Conservation (phyloP, 2,888 invertebrate species). For the Isoperla grammatica region DNA sequence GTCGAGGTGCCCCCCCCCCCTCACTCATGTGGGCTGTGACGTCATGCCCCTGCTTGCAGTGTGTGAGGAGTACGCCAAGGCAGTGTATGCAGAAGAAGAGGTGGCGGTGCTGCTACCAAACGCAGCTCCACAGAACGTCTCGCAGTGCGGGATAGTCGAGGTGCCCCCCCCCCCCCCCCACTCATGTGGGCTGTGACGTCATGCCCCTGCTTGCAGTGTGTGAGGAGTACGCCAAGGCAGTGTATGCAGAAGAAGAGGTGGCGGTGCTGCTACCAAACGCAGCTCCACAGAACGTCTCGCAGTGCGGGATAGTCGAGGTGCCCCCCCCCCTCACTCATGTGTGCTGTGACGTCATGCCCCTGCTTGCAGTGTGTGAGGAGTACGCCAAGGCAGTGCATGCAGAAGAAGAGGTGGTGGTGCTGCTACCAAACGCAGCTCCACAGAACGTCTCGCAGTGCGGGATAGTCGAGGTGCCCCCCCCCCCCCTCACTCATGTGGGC, state of each 20-base stretch:
- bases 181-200: too few species aligned
- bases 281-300: slow-evolving; percentile 36
- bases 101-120: slow-evolving; percentile 39
- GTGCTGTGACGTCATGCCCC: too few species aligned
- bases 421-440: slow-evolving; percentile 35
- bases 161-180: too few species aligned
- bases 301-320: slow-evolving; percentile 44
- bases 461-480: slow-evolving; percentile 41
- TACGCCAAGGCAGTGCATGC: slow-evolving; percentile 43
- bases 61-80: slow-evolving; percentile 45
- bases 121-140: slow-evolving; percentile 34
- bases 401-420: slow-evolving; percentile 39
- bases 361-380: slow-evolving; percentile 45
- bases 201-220: slow-evolving; percentile 48
- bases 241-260: slow-evolving; percentile 38
- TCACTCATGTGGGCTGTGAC: too few species aligned
- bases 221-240: slow-evolving; percentile 43
- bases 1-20: too few species aligned
- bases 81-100: slow-evolving; percentile 39
- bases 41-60: too few species aligned
- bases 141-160: slow-evolving; percentile 44
- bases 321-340: too few species aligned
- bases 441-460: slow-evolving; percentile 42
- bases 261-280: slow-evolving; percentile 39
- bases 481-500: too few species aligned